Evolutionary conservation across 2,113 vertebrate species (phyloP), one percentile per base, ranked within the genome.

Genomic region (Budorcas taxicolor): DNA sequence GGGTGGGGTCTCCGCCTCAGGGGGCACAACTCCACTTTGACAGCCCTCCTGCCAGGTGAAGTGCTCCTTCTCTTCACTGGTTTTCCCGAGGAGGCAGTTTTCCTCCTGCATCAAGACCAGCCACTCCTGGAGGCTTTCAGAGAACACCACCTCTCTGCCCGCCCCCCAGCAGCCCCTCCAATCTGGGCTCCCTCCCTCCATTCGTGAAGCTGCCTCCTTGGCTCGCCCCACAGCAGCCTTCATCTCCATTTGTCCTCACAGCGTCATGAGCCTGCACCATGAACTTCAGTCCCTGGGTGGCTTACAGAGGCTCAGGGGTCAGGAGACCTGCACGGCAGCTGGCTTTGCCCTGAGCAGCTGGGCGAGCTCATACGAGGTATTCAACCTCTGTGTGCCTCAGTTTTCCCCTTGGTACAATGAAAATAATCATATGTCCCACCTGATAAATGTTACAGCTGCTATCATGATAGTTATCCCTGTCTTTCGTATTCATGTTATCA

Each of bases 111-210:
- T 31, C 23, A 21, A 45, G 57, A 57, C 43, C 36, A 74, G 13
- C 11, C 21, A 9, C 19, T 81, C 47, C 40, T 25, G 43, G 71
- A 53, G 25, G 58, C 7, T 19, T 62, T 31, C 14, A 29, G 67
- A 76, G 25, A 55, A 29, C 7, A 19, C 2, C 67, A 8, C 14
- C 33, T 43, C 13, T 15, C 31, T 5, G 13, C 36, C 23, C n/a
- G 2, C 2, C 29, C 31, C 17, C 8, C 6, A 7, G 31, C 19
- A 5, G 45, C 5, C 27, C 5, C 5, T 17, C 55, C 45, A 81
- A 4, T 53, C 87, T 3, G 4, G 64, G 6, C 86, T 36, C 16
- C 40, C 12, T 0, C 0, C 0, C 52, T 14, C 12, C 23, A 0
- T 3, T 16, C 11, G 17, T 2, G 5, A 31, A 53, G 47, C 43